Percentiles rank a stretch among this genome's conserved stretches.
phyloP scores from a whole-genome alignment of 1,140 invertebrate species.

The Drosophila albomicans region DNA sequence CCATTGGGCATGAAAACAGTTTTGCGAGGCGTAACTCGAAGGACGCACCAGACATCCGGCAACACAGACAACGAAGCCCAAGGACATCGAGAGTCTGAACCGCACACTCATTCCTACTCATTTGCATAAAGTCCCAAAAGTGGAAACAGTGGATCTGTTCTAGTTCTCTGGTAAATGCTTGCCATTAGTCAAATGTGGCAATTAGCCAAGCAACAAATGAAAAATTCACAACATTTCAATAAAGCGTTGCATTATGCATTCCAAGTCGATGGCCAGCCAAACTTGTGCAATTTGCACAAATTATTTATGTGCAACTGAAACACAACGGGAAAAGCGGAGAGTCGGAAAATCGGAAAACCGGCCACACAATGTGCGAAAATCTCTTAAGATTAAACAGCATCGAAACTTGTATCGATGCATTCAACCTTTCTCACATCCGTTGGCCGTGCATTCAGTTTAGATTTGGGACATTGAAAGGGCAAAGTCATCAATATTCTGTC shows the following conservation, averaged over 20 bases:
- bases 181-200: constrained; percentile 21
- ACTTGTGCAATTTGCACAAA: constrained; percentile 61
- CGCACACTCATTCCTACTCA: constrained; percentile 63
- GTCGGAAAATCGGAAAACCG: constrained; percentile 16
- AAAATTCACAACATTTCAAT: constrained; percentile 69
- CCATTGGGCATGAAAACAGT: constrained; percentile 64
- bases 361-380: constrained; percentile 74
- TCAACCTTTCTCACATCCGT: constrained; percentile 2
- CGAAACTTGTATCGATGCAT: constrained; percentile 43
- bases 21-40: constrained; percentile 34
- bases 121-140: constrained; percentile 64
- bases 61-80: constrained; percentile 61
- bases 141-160: constrained; percentile 15
- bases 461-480: not conserved
- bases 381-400: constrained; percentile 75
- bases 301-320: constrained; percentile 68
- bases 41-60: constrained; percentile 43
- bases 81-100: constrained; percentile 25
- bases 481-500: constrained; percentile 76
- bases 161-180: no score
- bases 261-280: constrained; percentile 36
- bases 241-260: constrained; percentile 45
- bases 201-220: constrained; percentile 43
- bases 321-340: constrained; percentile 23
- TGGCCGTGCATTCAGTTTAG: not conserved